Base-by-base conservation (phyloP, 2,797 vertebrate species). In the Odontamblyopus lacepedii region DNA sequence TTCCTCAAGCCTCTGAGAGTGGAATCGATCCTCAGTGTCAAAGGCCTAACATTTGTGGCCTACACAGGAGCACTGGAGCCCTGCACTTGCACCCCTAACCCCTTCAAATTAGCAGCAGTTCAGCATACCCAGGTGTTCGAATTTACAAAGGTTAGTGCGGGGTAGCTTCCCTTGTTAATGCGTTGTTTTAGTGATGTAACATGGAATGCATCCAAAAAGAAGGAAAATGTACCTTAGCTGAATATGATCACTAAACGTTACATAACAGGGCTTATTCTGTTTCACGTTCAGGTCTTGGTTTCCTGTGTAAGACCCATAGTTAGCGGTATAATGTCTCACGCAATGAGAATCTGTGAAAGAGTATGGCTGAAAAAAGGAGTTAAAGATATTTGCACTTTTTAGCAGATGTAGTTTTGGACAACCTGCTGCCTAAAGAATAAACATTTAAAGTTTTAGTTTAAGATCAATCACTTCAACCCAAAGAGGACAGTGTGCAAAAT, bases 1-100 rank as follows among this genome's bases (percentile, higher is more conserved):
- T 80, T n/a, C 65, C 79, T 79, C 75, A 63, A 72, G 65, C 67
- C 84, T 78, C 76, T 79, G 59, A 77, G 82, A 81, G 81, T 73
- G 69, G 81, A 84, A 94, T 93, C 86, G 89, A 94, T 92, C 83
- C 78, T 82, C 83, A 69, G 87, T 91, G 91, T 93, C 91, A 93
- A 90, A 92, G 89, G 84, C 87, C 82, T 82, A 87, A 77, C 87
- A 85, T 90, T 85, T 85, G 74, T 87, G 86, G 83, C 73, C 90
- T 78, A 67, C 82, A 85, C 81, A 87, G 82, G 82, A 48, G 38
- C 41, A 63, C 81, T 76, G 78, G 67, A 83, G 73, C 75, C 74
- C 64, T n/a, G 74, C 75, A 61, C 13, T 32, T 69, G 32, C 62
- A 26, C 63, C 61, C 71, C 29, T 50, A 41, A 32, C 70, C 63